These are phyloP conservation scores for Turnix velox DNA, from an alignment of 2,113 vertebrate species.

Conservation along the genomic window DNA sequence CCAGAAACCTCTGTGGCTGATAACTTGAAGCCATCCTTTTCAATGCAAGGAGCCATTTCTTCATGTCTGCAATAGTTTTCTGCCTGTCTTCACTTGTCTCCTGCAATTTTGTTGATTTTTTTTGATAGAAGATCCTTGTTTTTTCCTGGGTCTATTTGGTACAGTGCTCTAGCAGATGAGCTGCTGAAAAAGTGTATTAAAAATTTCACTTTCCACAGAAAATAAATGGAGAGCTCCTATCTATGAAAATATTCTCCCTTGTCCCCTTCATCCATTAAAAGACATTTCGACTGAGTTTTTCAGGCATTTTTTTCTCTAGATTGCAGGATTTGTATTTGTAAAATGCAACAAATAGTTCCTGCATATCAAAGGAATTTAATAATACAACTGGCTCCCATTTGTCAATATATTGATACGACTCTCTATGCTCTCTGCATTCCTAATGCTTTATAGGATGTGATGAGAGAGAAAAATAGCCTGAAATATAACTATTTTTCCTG, in stretches of 20 bases:
- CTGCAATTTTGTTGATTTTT: neutral
- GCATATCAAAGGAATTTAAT: neutral
- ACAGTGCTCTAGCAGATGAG: neutral
- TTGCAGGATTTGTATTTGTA: neutral
- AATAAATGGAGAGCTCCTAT: neutral
- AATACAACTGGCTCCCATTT: neutral
- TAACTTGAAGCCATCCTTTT: slow-evolving; percentile 16
- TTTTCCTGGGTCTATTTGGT: neutral
- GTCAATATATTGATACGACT: neutral
- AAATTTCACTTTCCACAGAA: neutral
- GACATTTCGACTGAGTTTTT: neutral
- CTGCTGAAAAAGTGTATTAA: neutral
- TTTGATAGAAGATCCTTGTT: neutral
- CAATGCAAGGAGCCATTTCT: neutral
- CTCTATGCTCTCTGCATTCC: neutral
- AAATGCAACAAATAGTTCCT: neutral
- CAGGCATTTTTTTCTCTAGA: neutral
- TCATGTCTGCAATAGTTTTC: neutral
- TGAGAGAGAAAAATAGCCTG: neutral
- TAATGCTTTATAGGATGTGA: neutral
- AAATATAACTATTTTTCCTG: neutral
- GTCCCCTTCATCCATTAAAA: neutral
- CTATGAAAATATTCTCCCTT: neutral
- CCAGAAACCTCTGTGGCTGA: slow-evolving; percentile 1
- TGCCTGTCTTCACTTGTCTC: neutral